Base-by-base conservation (phyloP, 2,797 vertebrate genomes). In the Austrolebias charrua region DNA sequence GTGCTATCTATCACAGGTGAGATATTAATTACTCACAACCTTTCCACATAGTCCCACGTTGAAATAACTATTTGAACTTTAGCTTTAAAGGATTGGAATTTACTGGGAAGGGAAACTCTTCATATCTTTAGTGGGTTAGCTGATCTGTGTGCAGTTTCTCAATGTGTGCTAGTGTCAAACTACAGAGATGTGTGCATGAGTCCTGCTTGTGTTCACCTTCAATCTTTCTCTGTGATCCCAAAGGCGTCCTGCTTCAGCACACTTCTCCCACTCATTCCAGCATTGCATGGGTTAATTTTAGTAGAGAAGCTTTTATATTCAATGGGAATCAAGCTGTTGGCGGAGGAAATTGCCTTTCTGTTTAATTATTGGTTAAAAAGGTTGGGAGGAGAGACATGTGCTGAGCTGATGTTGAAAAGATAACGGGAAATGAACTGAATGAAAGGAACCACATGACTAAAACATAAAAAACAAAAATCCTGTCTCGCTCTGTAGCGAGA, bases 321-420 rank as follows among this genome's bases (percentile, higher is more conserved):
- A 83, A 86, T 84, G 50, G 78, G 79, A 83, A 58, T 67, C 63
- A 43, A 73, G 81, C 78, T 82, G 78, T 67, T 82, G 73, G 79
- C 78, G 60, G 67, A 76, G 85, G 83, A 87, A 89, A 90, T 87
- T 80, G 80, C 80, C 49, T 77, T 58, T 84, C 79, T 74, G 81
- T 90, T 88, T 90, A 90, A 89, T 88, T 88, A 87, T 78, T 81
- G 84, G 70, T 75, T 78, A 78, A 85, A 82, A 88, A 54, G 73
- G 75, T 73, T 73, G 78, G 78, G 77, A 84, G 76, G 76, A 84
- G 71, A 78, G 67, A 51, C 40, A 60, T 72, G 78, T 73, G 71
- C 67, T 10, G 6, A 6, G 45, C 61, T 54, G 66, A 82, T 82
- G 71, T 65, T 78, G 72, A 77, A 79, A 80, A 66, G 73, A 86